phyloP scores from a whole-genome alignment of 1,140 invertebrate species.

The Drosophila kurseongensis region DNA sequence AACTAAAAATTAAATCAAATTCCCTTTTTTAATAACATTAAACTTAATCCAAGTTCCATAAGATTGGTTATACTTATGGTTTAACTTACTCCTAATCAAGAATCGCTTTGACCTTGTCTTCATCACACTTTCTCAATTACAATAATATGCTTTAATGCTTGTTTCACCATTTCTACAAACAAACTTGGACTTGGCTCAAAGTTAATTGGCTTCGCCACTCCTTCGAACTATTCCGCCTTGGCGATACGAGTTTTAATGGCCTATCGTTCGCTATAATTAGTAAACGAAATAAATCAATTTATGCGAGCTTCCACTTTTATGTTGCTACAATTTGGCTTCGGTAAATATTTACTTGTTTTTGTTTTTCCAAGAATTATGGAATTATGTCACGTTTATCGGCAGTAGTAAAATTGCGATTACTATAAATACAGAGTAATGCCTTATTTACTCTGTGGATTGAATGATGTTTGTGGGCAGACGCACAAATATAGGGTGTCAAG shows the following conservation, averaged over 20 bases:
- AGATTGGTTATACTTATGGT: slow-evolving; percentile 1
- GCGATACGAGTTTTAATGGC: slow-evolving; percentile 57
- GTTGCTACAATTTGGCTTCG: slow-evolving; percentile 4
- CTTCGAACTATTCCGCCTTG: slow-evolving; percentile 2
- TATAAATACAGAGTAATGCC: slow-evolving; percentile 27
- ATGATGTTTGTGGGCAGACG: neutral
- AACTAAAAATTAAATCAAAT: neutral
- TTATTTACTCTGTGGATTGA: slow-evolving; percentile 25
- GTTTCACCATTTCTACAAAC: slow-evolving; percentile 42
- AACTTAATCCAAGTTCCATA: too few relatives aligned
- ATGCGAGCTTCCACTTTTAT: slow-evolving; percentile 24
- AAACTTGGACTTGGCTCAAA: slow-evolving; percentile 28
- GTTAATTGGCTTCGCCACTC: slow-evolving; percentile 31
- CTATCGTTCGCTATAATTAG: slow-evolving; percentile 62
- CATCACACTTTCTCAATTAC: slow-evolving; percentile 36
- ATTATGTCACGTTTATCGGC: slow-evolving; percentile 75
- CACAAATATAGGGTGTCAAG: slow-evolving; percentile 18
- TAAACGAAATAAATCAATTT: slow-evolving; percentile 48
- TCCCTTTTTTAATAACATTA: neutral
- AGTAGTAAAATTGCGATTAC: slow-evolving; percentile 39
- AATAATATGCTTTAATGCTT: slow-evolving; percentile 67
- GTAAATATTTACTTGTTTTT: slow-evolving; percentile 45
- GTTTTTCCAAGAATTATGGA: slow-evolving; percentile 63
- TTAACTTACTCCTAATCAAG: slow-evolving; percentile 15
- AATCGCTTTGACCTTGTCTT: slow-evolving; percentile 12